Percentiles rank a stretch among this genome's conserved stretches.
Conservation (phyloP, 2,888 invertebrate genomes). For the Leptopterna dolabrata region DNA sequence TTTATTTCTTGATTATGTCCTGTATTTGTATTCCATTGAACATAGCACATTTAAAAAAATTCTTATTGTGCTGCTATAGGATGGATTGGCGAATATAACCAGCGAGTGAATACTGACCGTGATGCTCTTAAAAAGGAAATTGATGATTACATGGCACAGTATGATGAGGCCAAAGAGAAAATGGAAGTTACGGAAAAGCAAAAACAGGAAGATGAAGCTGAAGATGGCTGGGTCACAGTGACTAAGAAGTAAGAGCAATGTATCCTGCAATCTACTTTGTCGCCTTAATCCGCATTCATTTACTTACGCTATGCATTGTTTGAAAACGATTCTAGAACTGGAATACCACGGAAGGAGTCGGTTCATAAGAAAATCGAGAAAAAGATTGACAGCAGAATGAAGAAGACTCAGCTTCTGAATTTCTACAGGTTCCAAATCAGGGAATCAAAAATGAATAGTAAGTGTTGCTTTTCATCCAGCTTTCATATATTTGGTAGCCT, state of each 20-base stretch:
- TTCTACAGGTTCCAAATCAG: slow-evolving; percentile 93
- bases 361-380: slow-evolving; percentile 77
- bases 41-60: too few relatives aligned
- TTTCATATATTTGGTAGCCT: too few relatives aligned
- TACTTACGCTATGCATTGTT: too few relatives aligned
- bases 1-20: background rate
- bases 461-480: slow-evolving; percentile 64
- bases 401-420: slow-evolving; percentile 81
- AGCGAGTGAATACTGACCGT: slow-evolving; percentile 66
- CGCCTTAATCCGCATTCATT: background rate
- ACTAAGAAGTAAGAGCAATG: slow-evolving; percentile 72
- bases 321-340: slow-evolving; percentile 72
- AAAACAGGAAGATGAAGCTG: slow-evolving; percentile 74
- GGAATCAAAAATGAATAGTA: slow-evolving; percentile 82
- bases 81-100: slow-evolving; percentile 55
- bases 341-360: slow-evolving; percentile 81
- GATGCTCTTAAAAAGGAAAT: slow-evolving; percentile 75
- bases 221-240: slow-evolving; percentile 91
- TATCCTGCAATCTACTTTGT: background rate
- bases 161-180: slow-evolving; percentile 73
- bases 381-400: slow-evolving; percentile 74
- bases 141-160: slow-evolving; percentile 76
- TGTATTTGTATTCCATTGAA: background rate
- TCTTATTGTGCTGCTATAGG: slow-evolving; percentile 3
- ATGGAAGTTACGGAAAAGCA: slow-evolving; percentile 72